Base-by-base conservation (phyloP, 2,797 vertebrate species). In the Typhlichthys subterraneus region DNA sequence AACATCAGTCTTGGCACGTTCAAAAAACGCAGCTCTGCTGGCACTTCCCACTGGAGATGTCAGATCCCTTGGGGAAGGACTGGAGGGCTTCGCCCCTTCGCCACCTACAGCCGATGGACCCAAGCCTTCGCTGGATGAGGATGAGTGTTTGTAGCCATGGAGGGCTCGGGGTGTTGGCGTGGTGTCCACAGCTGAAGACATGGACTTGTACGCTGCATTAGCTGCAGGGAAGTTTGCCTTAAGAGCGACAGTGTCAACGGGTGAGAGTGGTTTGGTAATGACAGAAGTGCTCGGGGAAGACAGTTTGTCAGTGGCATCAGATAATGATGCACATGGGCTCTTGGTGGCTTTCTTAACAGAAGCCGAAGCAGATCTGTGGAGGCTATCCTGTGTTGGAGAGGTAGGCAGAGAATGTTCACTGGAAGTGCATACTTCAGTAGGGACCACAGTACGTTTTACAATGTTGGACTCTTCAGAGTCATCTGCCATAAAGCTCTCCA, bases 401-500 rank as follows among this genome's bases (percentile, higher is more conserved):
- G 83, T 79, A 23, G 83, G 74, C 62, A 73, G 64, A 46, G 71
- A 63, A 33, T 69, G 63, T 75, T 90, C 87, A 65, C 67, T 63
- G 51, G 77, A 57, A 58, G 74, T 77, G 61, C 76, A 76, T 15
- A 72, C 67, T 73, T 84, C 89, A 64, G 65, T 31, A 63, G 82
- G 72, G 15, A 57, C 80, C 38, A 59, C 68, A 45, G 65, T 64
- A 45, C 77, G 87, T 73, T 86, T 93, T n/a, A 73, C 76, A 61
- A 69, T 67, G 54, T 55, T 74, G 23, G 79, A 77, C 64, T 94
- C 92, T 38, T 94, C 94, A 4, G 80, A 81, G 68, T 96, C 94
- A 60, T 92, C 93, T 58, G 79, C 79, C 68, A 94, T 86, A 72
- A 93, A 95, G 85, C 85, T 94, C 84, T 95, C 96, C 76, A 97